Conservation (phyloP, 2,888 invertebrate genomes). For the Diaprepes abbreviatus region DNA sequence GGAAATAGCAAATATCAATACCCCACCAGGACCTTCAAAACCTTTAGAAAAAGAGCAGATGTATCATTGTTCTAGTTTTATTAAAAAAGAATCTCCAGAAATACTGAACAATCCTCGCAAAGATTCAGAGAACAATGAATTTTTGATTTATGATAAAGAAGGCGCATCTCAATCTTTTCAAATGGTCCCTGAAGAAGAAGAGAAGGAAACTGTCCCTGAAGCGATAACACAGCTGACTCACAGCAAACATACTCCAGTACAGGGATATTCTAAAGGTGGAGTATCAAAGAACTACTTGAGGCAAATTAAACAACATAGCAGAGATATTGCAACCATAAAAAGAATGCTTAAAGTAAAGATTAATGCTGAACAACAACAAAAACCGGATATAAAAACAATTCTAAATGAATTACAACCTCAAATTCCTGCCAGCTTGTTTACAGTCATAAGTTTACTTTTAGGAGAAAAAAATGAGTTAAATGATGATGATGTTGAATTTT, state of each 20-base stretch:
- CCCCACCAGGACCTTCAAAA: conserved; percentile 28
- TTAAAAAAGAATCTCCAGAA: conserved; percentile 34
- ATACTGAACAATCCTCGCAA: conserved; percentile 3
- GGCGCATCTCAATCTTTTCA: background rate
- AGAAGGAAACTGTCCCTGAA: conserved; percentile 7
- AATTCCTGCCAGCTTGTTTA: conserved; percentile 60
- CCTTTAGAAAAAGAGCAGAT: background rate
- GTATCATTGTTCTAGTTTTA: conserved; percentile 5
- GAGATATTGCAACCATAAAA: conserved; percentile 62
- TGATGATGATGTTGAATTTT: conserved; percentile 61
- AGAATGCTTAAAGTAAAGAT: conserved; percentile 57
- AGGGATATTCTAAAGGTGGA: conserved; percentile 13
- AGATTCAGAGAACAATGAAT: background rate
- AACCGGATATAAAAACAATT: conserved; percentile 54
- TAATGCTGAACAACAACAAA: conserved; percentile 45
- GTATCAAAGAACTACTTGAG: conserved; percentile 57
- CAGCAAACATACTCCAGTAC: background rate
- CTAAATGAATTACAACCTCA: conserved; percentile 57
- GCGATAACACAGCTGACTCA: background rate
- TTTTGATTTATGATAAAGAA: conserved; percentile 25
- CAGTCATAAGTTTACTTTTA: conserved; percentile 60
- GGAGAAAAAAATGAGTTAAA: conserved; percentile 58
- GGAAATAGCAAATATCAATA: conserved; percentile 41
- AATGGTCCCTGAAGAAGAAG: conserved; percentile 11
- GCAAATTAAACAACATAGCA: conserved; percentile 61